Evolutionary conservation across 2,797 vertebrate genomes (phyloP).

Genomic region (Sebastes wilsoni): DNA sequence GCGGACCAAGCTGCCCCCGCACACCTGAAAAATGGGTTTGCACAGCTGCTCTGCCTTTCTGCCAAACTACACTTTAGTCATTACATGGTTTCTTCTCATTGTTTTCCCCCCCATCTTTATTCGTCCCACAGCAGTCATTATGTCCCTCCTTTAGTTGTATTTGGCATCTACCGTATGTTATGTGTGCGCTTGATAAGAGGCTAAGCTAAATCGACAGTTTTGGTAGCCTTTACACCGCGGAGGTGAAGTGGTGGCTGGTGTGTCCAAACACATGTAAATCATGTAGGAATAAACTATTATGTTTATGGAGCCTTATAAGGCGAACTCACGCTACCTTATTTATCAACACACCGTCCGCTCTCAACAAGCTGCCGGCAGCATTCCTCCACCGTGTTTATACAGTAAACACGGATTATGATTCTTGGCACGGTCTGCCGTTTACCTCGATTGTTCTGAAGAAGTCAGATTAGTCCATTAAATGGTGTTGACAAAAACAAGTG

Average conservation of each 20-base stretch:
- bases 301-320: conserved; percentile 32
- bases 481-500: conserved; percentile 39
- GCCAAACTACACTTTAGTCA: conserved; percentile 36
- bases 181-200: background rate
- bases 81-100: conserved; percentile 30
- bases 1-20: conserved; percentile 4
- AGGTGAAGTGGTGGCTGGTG: background rate
- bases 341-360: conserved; percentile 28
- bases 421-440: conserved; percentile 11
- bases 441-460: conserved; percentile 31
- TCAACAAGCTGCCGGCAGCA: conserved; percentile 13
- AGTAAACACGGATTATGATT: conserved; percentile 50
- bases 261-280: background rate
- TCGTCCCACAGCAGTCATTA: conserved; percentile 7
- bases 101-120: conserved; percentile 9
- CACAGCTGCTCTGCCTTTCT: conserved; percentile 45
- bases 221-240: background rate
- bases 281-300: conserved; percentile 12
- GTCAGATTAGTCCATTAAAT: conserved; percentile 26
- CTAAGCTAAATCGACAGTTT: background rate
- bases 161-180: conserved; percentile 6
- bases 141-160: conserved; percentile 27
- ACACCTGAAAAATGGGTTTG: conserved; percentile 58
- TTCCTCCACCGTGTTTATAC: conserved; percentile 33
- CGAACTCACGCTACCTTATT: conserved; percentile 27